phyloP scores from a whole-genome alignment of 1,140 invertebrate species.

The Phthorimaea operculella region DNA sequence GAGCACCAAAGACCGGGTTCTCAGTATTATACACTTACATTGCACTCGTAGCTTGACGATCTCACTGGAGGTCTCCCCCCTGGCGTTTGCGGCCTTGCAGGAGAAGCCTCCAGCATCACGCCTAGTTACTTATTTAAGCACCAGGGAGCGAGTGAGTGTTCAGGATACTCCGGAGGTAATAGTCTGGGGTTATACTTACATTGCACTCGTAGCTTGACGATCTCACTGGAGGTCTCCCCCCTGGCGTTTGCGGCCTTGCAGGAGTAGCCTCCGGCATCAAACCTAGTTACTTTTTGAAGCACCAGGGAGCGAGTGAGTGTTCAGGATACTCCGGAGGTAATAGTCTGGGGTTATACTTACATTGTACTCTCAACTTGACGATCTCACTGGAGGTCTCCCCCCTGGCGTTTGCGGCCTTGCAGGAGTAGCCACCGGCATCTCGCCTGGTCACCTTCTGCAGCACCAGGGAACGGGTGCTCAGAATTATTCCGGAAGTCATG shows the following conservation, averaged over 20 bases:
- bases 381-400: slow-evolving; percentile 82
- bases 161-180: too few relatives aligned
- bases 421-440: slow-evolving; percentile 85
- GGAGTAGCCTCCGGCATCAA: slow-evolving; percentile 83
- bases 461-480: slow-evolving; percentile 86
- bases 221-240: slow-evolving; percentile 81
- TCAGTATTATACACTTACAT: too few relatives aligned
- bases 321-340: too few relatives aligned
- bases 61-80: slow-evolving; percentile 83
- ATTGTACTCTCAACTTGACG: slow-evolving; percentile 82
- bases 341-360: too few relatives aligned
- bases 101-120: slow-evolving; percentile 85
- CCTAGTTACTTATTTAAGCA: slow-evolving; percentile 84
- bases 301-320: slow-evolving; percentile 88
- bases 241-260: slow-evolving; percentile 83
- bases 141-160: slow-evolving; percentile 86
- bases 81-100: slow-evolving; percentile 82
- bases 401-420: slow-evolving; percentile 81
- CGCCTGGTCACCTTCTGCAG: slow-evolving; percentile 83
- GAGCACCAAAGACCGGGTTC: slow-evolving; percentile 85
- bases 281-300: slow-evolving; percentile 82
- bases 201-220: slow-evolving; percentile 80
- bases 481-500: slow-evolving; percentile 83
- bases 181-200: too few relatives aligned
- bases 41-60: slow-evolving; percentile 79